Base-by-base conservation (phyloP, 2,888 invertebrate species). In the Drosophila lutescens region DNA sequence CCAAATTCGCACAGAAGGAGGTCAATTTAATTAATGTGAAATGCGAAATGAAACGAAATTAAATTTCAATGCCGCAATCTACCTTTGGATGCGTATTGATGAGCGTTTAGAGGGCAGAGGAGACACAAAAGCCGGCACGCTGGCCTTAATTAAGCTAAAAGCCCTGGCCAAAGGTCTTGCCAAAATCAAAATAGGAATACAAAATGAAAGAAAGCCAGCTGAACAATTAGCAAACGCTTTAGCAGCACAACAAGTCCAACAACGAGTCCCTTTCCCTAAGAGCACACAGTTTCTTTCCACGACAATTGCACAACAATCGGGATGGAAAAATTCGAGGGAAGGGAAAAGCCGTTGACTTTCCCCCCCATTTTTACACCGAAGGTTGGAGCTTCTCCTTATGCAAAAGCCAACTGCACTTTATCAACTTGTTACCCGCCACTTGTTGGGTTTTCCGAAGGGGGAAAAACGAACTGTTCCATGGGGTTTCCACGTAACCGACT, bases 1-100 rank as follows among this genome's bases (percentile, higher is more conserved):
- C 9, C 6, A 4, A n/a, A 17, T n/a, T 41, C 41, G 38, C 62
- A 9, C 59, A 26, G 59, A 43, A 43, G 49, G 59, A 15, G 66
- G 54, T 62, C 53, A 66, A 66, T 68, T 68, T 66, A 68, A 68
- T 68, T 68, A 66, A 68, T 67, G 23, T 20, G 65, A 57, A 67
- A 57, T 32, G 6, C 66, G 66, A 34, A 66, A 54, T 66, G 30
- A 54, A 67, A 57, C 49, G 65, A 62, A 66, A 66, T 66, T 53
- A 53, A 41, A 63, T 62, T 63, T 62, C 54, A 53, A 41, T 62
- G 54, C 61, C 58, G 38, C 61, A 61, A 58, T 32, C 46, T 46
- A 47, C 30, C 46, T 13, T 30, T 20, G 15, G 36, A 47, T 55
- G 47, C 46, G 23, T 63, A 66, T 66, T 62, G 63, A 66, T 66